Percentiles rank a stretch among this genome's conserved stretches.
These are phyloP conservation scores for Pogonomyrmex californicus DNA, from an alignment of 1,140 invertebrate genomes.

Conservation along the genomic window DNA sequence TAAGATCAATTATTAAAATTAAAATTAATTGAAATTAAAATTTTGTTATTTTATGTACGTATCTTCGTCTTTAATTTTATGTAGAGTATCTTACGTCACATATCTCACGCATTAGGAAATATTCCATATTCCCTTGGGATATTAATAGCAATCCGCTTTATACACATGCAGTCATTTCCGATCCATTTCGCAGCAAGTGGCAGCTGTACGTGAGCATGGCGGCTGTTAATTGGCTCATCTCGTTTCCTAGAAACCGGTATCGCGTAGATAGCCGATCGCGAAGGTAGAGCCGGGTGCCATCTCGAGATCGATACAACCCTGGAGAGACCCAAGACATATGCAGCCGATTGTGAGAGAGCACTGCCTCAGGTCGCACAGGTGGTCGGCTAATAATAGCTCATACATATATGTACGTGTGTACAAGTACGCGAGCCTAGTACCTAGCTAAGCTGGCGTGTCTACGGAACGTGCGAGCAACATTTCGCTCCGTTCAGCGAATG, in stretches of 20 bases:
- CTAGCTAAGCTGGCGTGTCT: conserved; percentile 26
- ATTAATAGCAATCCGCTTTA: conserved; percentile 18
- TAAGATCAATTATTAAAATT: too few relatives aligned
- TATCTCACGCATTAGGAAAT: background rate
- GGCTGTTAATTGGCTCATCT: conserved; percentile 48
- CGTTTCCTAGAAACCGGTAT: conserved; percentile 47
- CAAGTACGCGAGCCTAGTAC: conserved; percentile 22
- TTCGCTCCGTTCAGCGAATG: conserved; percentile 34
- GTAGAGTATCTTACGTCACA: background rate
- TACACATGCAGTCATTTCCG: background rate
- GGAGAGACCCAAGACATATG: conserved; percentile 53
- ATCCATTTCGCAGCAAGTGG: conserved; percentile 17
- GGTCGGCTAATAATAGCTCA: conserved; percentile 79
- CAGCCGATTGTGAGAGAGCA: conserved; percentile 72
- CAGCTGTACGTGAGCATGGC: conserved; percentile 19
- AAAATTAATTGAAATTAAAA: background rate
- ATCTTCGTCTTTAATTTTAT: background rate
- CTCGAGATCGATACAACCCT: conserved; percentile 65
- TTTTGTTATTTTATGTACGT: background rate
- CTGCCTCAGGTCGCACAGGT: conserved; percentile 77
- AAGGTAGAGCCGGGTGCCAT: conserved; percentile 30
- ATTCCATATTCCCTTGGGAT: background rate
- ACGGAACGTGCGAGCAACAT: conserved; percentile 29
- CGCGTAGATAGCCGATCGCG: conserved; percentile 6
- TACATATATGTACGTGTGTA: conserved; percentile 28